Evolutionary conservation across 2,113 vertebrate genomes (phyloP).

Genomic region (Ariopsis seemanni): DNA sequence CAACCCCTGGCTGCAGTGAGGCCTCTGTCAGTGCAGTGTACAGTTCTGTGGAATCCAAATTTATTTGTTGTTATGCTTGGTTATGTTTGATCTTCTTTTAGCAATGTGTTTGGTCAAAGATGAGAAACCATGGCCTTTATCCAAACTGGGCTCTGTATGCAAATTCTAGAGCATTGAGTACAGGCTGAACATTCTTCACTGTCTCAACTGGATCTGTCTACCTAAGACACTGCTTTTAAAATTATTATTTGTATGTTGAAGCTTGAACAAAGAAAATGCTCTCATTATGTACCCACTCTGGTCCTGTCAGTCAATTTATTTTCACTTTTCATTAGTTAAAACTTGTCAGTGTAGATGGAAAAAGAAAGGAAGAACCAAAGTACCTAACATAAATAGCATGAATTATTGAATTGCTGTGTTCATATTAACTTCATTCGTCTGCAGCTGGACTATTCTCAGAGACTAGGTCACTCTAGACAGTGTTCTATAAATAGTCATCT

Average conservation of each 20-base stretch:
- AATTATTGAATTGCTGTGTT: neutral
- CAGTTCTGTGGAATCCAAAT: neutral
- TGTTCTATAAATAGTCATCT: conserved; percentile 16
- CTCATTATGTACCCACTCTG: neutral
- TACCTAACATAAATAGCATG: neutral
- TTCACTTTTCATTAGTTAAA: neutral
- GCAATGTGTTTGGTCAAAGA: neutral
- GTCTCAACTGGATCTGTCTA: neutral
- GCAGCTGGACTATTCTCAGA: conserved; percentile 25
- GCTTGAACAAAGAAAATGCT: neutral
- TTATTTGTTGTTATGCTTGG: neutral
- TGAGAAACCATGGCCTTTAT: conserved; percentile 17
- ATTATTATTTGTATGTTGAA: neutral
- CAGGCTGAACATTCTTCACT: neutral
- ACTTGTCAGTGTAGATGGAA: neutral
- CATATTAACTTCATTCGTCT: neutral
- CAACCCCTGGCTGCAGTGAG: neutral
- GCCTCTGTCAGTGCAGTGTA: neutral
- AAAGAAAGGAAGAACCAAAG: neutral
- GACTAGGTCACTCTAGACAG: conserved; percentile 24
- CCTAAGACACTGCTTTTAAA: neutral
- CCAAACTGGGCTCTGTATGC: conserved; percentile 19
- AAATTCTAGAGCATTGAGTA: neutral
- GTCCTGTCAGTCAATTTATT: neutral
- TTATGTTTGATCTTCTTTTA: conserved; percentile 25